A percentile compares a stretch with the other conserved stretches of the same genome.
phyloP scores from a whole-genome alignment of 2,113 vertebrate genomes.

The Takifugu flavidus region DNA sequence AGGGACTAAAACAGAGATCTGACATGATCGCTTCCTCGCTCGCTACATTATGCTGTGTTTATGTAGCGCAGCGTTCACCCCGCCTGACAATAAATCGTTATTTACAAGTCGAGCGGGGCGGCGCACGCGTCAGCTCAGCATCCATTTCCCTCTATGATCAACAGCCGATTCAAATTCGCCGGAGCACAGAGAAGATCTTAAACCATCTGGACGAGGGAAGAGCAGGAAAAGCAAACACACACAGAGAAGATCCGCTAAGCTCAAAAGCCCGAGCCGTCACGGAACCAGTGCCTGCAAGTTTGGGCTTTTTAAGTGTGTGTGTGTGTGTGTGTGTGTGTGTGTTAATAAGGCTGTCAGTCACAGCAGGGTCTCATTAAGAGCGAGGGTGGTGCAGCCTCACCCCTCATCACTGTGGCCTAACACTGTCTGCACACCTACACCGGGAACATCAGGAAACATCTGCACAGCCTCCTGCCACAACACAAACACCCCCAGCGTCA shows the following conservation, averaged over 20 bases:
- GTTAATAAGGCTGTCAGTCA: constrained; percentile 60
- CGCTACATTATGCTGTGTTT: neutral
- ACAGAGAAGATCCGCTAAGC: too few species aligned
- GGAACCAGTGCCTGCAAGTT: too few species aligned
- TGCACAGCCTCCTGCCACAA: neutral
- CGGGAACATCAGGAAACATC: too few species aligned
- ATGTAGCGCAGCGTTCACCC: neutral
- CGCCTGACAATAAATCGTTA: neutral
- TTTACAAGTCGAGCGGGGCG: neutral
- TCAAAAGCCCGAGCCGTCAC: too few species aligned
- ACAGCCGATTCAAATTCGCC: neutral
- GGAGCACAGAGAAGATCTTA: neutral
- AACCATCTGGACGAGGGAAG: neutral
- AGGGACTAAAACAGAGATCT: neutral
- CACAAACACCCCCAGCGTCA: neutral
- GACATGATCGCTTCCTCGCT: neutral
- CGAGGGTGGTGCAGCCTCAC: constrained; percentile 30
- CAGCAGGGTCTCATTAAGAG: constrained; percentile 56
- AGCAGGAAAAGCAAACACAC: neutral
- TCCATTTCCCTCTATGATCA: neutral
- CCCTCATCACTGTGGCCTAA: constrained; percentile 51
- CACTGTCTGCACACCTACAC: constrained; percentile 40
- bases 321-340: constrained; percentile 20
- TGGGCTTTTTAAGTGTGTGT: too few species aligned
- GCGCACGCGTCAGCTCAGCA: neutral